Conservation (phyloP, 1,140 invertebrate genomes). For the Aradophagus sp. region DNA sequence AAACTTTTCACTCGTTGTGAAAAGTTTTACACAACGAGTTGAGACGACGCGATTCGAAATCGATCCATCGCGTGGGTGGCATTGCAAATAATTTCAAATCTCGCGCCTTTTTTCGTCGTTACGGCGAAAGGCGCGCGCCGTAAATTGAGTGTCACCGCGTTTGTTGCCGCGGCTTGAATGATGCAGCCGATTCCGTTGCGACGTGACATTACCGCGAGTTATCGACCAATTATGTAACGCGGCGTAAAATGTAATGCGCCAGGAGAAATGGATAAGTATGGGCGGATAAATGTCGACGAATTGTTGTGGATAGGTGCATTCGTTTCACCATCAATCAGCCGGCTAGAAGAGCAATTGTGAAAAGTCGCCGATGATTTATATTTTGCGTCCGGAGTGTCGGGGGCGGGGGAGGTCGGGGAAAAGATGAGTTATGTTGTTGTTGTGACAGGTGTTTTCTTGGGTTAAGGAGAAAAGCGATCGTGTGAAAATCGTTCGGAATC, state of each 20-base stretch:
- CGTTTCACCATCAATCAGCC: conserved; percentile 32
- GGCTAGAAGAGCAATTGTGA: no score
- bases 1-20: no score
- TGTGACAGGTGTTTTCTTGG: conserved; percentile 36
- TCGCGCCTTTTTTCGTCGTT: no score
- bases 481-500: conserved; percentile 9
- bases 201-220: conserved; percentile 14
- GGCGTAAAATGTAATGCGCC: not conserved
- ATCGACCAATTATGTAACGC: conserved; percentile 20
- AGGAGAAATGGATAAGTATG: no score
- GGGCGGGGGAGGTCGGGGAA: no score
- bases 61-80: no score
- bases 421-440: conserved; percentile 30
- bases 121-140: conserved; percentile 1
- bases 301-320: conserved; percentile 14
- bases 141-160: conserved; percentile 11
- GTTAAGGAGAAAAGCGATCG: conserved; percentile 8
- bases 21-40: no score
- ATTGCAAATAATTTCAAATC: no score
- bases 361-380: conserved; percentile 28
- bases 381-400: no score
- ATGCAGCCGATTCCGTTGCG: conserved; percentile 7
- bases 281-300: conserved; percentile 13
- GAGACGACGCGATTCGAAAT: no score
- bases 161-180: not conserved